Percentiles rank a stretch among this genome's conserved stretches.
phyloP scores from a whole-genome alignment of 2,797 vertebrate species.

The Xiphophorus birchmanni region DNA sequence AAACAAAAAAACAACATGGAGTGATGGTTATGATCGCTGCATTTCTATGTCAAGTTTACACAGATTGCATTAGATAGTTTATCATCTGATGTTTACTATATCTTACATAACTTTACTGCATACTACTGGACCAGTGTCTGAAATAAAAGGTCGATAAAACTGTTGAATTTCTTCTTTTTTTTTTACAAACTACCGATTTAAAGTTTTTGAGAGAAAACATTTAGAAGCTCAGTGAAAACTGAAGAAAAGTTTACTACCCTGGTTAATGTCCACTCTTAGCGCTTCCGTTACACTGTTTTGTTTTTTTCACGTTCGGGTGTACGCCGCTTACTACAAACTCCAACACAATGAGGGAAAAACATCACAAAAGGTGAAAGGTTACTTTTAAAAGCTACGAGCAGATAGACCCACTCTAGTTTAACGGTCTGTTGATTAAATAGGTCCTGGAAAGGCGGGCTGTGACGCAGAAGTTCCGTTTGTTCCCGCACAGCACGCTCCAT shows the following conservation, averaged over 20 bases:
- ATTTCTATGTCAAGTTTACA: background rate
- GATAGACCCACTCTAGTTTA: background rate
- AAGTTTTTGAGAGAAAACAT: background rate
- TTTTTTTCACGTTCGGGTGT: background rate
- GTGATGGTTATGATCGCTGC: background rate
- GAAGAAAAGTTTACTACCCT: background rate
- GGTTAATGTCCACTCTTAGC: background rate
- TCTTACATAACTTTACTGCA: background rate
- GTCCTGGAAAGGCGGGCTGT: constrained; percentile 61
- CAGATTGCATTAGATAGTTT: background rate
- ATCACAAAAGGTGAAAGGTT: background rate
- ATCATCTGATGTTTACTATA: background rate
- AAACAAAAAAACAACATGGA: too few species aligned
- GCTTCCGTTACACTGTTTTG: background rate
- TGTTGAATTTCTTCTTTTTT: background rate
- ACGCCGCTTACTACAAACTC: background rate
- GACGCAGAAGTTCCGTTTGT: constrained; percentile 49
- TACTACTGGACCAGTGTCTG: background rate
- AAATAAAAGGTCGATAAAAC: background rate
- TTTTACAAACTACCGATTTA: background rate
- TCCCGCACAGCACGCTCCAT: constrained; percentile 26
- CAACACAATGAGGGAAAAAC: background rate
- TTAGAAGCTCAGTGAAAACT: background rate
- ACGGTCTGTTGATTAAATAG: constrained; percentile 20
- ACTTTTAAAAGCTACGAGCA: too few species aligned